phyloP scores from a whole-genome alignment of 1,140 invertebrate species.

The Stegodyphus mimosarum region DNA sequence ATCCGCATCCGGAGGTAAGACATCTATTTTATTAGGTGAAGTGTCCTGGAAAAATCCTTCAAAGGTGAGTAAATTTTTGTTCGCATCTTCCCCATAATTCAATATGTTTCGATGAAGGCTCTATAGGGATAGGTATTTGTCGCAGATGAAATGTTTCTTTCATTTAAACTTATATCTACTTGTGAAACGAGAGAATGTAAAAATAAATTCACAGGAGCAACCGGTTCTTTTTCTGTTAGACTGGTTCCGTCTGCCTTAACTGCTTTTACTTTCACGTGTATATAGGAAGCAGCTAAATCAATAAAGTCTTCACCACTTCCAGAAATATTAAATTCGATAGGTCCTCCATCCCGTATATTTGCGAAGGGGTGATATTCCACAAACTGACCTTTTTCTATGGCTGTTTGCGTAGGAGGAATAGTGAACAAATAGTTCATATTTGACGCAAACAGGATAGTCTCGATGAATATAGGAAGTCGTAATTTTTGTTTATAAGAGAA shows the following conservation, averaged over 20 bases:
- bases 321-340: conserved; percentile 9
- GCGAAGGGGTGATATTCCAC: conserved; percentile 5
- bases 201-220: conserved; percentile 4
- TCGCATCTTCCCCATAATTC: conserved; percentile 12
- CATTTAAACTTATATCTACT: conserved; percentile 1
- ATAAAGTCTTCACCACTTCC: conserved; percentile 1
- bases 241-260: neutral
- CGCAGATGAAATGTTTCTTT: neutral
- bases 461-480: neutral
- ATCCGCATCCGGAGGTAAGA: neutral
- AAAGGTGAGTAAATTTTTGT: neutral
- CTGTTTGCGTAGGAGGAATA: neutral
- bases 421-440: neutral
- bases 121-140: conserved; percentile 6
- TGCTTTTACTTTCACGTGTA: conserved; percentile 12
- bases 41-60: neutral
- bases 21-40: neutral
- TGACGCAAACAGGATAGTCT: neutral
- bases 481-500: neutral
- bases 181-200: conserved; percentile 1
- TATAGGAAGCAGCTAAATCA: neutral
- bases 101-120: conserved; percentile 7
- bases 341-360: conserved; percentile 7
- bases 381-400: conserved; percentile 5
- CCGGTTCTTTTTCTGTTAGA: neutral